phyloP scores from a whole-genome alignment of 2,888 invertebrate species.

The Agonopterix alstromeriana region DNA sequence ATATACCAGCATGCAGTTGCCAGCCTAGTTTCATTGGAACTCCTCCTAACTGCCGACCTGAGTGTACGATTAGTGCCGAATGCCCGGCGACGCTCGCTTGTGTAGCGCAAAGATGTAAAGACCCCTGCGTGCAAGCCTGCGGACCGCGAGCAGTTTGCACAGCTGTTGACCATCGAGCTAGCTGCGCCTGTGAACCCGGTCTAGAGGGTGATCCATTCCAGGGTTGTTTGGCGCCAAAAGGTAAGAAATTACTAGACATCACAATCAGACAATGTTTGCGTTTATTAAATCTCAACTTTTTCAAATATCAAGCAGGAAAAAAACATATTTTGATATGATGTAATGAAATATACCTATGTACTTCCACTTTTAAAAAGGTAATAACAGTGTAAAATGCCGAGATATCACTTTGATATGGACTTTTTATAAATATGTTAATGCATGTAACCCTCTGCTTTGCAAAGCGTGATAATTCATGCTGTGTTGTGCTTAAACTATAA shows the following conservation, averaged over 20 bases:
- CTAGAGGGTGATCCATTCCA: conserved; percentile 80
- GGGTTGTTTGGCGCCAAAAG: conserved; percentile 62
- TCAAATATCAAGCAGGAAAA: not conserved
- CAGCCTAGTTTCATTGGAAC: conserved; percentile 78
- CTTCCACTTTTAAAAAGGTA: too few species aligned
- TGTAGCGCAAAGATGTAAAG: conserved; percentile 77
- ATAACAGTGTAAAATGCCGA: not conserved
- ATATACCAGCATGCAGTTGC: conserved; percentile 80
- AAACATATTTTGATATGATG: not conserved
- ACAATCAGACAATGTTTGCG: not conserved
- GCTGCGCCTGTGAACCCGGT: conserved; percentile 78
- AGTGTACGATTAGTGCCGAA: conserved; percentile 82
- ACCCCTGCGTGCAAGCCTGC: conserved; percentile 83
- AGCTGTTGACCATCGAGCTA: conserved; percentile 80
- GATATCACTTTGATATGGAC: not conserved
- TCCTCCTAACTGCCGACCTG: conserved; percentile 82
- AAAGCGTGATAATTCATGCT: conserved; percentile 68
- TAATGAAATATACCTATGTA: too few species aligned
- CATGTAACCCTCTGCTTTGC: conserved; percentile 69
- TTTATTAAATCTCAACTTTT: not conserved
- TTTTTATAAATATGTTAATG: conserved; percentile 15
- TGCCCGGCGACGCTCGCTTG: conserved; percentile 81
- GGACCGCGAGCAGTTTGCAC: conserved; percentile 75
- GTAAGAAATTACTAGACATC: conserved; percentile 32
- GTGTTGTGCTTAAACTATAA: conserved; percentile 53